Evolutionary conservation across 2,113 vertebrate species (phyloP).

Genomic region (Eptatretus burgeri): DNA sequence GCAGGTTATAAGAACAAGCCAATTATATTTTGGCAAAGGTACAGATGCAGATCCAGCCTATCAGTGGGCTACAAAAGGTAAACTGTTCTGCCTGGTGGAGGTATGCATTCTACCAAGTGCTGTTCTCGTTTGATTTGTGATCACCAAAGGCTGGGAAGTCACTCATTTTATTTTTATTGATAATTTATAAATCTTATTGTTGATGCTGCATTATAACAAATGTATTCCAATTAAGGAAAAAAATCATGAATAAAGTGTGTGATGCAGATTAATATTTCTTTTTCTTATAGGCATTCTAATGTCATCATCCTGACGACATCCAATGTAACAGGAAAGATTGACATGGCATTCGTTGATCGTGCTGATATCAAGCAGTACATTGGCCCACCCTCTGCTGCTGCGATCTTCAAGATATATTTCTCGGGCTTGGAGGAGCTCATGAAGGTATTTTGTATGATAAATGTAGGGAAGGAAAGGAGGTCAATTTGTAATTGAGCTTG

Average conservation of each 20-base stretch:
- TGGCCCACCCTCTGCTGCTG: constrained; percentile 44
- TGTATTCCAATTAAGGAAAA: not conserved
- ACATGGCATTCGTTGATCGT: constrained; percentile 77
- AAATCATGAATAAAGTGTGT: not conserved
- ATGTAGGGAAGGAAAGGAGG: not conserved
- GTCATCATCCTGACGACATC: constrained; percentile 88
- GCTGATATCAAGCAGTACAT: constrained; percentile 92
- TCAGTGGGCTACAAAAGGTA: no score
- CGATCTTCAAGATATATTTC: constrained; percentile 73
- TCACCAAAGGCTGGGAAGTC: constrained; percentile 11
- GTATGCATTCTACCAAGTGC: no score
- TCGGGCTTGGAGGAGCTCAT: constrained; percentile 80
- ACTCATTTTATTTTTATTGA: not conserved
- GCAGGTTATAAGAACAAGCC: no score
- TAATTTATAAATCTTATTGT: not conserved
- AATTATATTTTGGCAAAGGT: no score
- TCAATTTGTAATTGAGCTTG: not conserved
- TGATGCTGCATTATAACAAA: not conserved
- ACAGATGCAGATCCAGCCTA: no score
- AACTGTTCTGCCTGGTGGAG: no score
- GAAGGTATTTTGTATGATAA: constrained; percentile 30
- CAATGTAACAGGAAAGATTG: constrained; percentile 79
- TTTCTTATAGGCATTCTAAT: constrained; percentile 44
- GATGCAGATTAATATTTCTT: not conserved
- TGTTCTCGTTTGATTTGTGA: not conserved